Conservation (phyloP, 2,113 vertebrate species). For the Arothron firmamentum region DNA sequence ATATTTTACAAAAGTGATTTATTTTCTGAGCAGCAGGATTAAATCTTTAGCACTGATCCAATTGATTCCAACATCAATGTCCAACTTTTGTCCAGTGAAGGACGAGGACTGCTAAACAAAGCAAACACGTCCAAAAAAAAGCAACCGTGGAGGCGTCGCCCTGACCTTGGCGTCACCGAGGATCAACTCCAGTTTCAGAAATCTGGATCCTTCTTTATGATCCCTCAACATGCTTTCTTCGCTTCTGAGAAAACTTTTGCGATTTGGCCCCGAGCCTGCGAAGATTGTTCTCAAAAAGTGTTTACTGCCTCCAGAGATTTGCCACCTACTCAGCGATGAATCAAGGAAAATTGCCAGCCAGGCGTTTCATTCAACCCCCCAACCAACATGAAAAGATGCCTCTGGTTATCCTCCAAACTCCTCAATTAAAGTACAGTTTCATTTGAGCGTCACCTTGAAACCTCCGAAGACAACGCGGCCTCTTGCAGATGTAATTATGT, state of each 20-base stretch:
- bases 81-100: neutral
- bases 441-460: slow-evolving; percentile 23
- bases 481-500: slow-evolving; percentile 11
- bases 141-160: neutral
- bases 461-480: neutral
- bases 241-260: neutral
- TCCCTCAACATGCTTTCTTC: neutral
- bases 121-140: neutral
- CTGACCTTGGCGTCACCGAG: neutral
- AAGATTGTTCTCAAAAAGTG: slow-evolving; percentile 2
- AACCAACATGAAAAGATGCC: neutral
- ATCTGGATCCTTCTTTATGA: neutral
- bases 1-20: neutral
- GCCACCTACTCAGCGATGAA: slow-evolving; percentile 7
- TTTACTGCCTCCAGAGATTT: neutral
- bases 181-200: neutral
- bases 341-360: neutral
- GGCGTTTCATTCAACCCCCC: neutral
- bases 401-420: neutral
- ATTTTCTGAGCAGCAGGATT: slow-evolving; percentile 7
- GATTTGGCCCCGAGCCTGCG: slow-evolving; percentile 10
- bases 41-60: slow-evolving; percentile 3
- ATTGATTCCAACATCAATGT: neutral
- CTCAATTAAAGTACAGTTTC: neutral
- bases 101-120: neutral